Evolutionary conservation across 1,140 invertebrate species (phyloP).

Genomic region (Zaprionus ghesquierei): DNA sequence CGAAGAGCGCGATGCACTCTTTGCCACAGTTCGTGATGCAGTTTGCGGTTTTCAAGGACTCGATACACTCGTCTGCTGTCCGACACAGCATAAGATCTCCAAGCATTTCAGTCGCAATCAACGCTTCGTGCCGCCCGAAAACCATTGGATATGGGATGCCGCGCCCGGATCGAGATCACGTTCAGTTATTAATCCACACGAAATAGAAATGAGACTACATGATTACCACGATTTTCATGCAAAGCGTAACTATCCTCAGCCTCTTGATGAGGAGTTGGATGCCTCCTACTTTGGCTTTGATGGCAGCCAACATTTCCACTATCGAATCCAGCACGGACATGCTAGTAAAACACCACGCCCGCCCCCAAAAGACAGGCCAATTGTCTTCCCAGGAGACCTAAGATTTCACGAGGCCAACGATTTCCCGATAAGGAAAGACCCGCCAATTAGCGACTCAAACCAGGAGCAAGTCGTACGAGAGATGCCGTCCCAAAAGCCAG

Average conservation of each 20-base stretch:
- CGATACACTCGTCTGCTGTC: slow-evolving; percentile 65
- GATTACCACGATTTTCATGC: slow-evolving; percentile 55
- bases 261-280: slow-evolving; percentile 45
- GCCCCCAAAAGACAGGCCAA: slow-evolving; percentile 48
- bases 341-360: slow-evolving; percentile 10
- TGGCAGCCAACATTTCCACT: slow-evolving; percentile 43
- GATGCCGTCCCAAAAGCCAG: neutral
- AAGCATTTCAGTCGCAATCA: slow-evolving; percentile 37
- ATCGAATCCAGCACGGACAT: slow-evolving; percentile 45
- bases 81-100: slow-evolving; percentile 26
- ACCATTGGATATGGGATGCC: slow-evolving; percentile 57
- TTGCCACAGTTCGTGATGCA: slow-evolving; percentile 52
- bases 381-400: slow-evolving; percentile 67
- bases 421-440: neutral
- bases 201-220: slow-evolving; percentile 34
- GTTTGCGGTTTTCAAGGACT: slow-evolving; percentile 62
- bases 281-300: slow-evolving; percentile 28
- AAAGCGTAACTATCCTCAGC: slow-evolving; percentile 58
- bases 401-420: slow-evolving; percentile 35
- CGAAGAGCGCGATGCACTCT: slow-evolving; percentile 53
- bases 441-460: slow-evolving; percentile 3
- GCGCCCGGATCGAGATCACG: neutral
- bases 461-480: neutral
- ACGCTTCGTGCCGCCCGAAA: slow-evolving; percentile 39
- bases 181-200: neutral